Evolutionary conservation across 2,113 vertebrate species (phyloP), one percentile per base, ranked within the genome.

Genomic region (Psophia crepitans): DNA sequence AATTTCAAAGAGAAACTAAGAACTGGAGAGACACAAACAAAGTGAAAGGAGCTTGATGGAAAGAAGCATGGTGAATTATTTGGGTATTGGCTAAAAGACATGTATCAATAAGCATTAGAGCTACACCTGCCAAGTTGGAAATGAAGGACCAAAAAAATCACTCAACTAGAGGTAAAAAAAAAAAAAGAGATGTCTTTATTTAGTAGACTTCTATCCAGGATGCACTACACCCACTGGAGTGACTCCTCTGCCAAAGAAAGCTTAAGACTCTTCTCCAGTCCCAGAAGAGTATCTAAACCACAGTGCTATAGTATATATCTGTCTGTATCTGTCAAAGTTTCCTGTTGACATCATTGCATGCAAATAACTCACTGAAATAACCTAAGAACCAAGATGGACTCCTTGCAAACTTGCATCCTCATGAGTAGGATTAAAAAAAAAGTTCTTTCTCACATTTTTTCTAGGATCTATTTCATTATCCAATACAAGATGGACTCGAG

Each of bases 391-490:
- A 69, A 60, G 13, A 37, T 0, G 8, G 37, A 37, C 14, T 75
- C 46, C 39, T 26, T 54, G 26, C 17, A 78, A 13, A 61, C 9
- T 18, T 21, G 5, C 15, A 60, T 18, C 44, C 28, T 46, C 3
- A 0, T 0, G 0, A 71, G 0, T 13, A 6, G 7, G 17, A 68
- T 51, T 19, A 17, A 32, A 54, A 12, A 32, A 81, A 33, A 66
- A 28, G 28, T 3, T 54, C 13, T 57, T n/a, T 28, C 30, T 54
- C 48, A 37, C n/a, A 60, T 71, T 79, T 79, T 46, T 18, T 19
- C 24, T 7, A 21, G 5, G 19, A 35, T 56, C 28, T 77, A 70
- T 53, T 43, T 65, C 49, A 65, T 58, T 66, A 61, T 13, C 37
- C 66, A 73, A 2, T 8, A 32, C 12, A 73, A 65, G 35, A 53